Base-by-base conservation (phyloP, 30 jellyfish, hydroid and myxozoan genomes). In the Mastigias papua region DNA sequence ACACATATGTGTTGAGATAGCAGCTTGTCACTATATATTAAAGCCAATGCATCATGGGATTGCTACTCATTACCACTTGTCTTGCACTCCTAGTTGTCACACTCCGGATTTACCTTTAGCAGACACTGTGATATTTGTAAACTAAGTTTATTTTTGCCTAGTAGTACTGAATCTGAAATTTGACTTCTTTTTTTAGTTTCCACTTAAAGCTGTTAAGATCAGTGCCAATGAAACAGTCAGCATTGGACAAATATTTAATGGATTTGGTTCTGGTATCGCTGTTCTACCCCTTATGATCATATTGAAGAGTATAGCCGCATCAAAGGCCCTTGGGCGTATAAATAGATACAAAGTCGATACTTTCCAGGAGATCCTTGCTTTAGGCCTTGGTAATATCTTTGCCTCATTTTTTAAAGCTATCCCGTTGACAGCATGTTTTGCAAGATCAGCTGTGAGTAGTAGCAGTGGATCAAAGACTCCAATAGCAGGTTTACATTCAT, bases 401-500 rank as follows among this genome's bases (percentile, higher is more conserved):
- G 98, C 95, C 31, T 88, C 98, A 4, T 83, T 88, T 77, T 93
- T 93, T 71, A 73, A 93, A 19, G 97, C 92, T 7, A 79, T 81
- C 46, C 97, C 98, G 19, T 89, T 93, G 81, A 86, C 97, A 8
- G 97, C 96, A 26, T 88, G 98, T 51, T 93, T 93, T 64, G 57
- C 95, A 11, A 91, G 98, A 34, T 93, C 98, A 15, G 97, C 97
- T 20, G 91, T 93, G 17, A 82, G 83, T 50, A 81, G 93, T 42
- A 62, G 80, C 73, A 87, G 98, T 75, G 97, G 98, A 16, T 75
- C 97, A 19, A 32, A 57, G 67, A 93, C 98, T 1, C 97, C 97
- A 23, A 32, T 88, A 8, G 72, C 97, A 62, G 97, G 98, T 93
- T 62, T n/a, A n/a, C n/a, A 13, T 49, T 21, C 21, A 21, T 49